Evolutionary conservation across 2,113 vertebrate genomes (phyloP), one percentile per base, ranked within the genome.

Genomic region (Phodopus roborovskii): DNA sequence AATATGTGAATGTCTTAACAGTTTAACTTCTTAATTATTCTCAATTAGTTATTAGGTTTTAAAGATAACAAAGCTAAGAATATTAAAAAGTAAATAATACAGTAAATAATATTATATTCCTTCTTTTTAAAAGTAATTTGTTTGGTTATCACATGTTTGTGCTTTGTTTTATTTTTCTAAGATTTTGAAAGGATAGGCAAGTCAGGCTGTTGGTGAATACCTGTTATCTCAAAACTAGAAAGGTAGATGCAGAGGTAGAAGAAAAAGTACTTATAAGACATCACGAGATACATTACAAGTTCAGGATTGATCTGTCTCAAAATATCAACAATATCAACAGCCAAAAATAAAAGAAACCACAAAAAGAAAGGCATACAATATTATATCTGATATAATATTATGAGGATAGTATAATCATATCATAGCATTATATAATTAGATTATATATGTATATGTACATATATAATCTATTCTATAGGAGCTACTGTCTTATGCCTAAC

Each of bases 11-110:
- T 90, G 28, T 24, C 93, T 94, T 24, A 39, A 62, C 95, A 53
- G 68, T 28, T 60, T 66, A 94, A 20, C 20, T 22, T 84, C 30
- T 75, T 92, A 62, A n/a, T 70, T 15, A 82, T 60, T 60, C 4
- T 24, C 24, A 97, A 96, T 81, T 90, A 84, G 74, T 96, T 92
- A 91, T 62, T 70, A 75, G 48, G 64, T 42, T 94, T 91, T 92
- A 88, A n/a, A 95, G 28, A 58, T 28, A 86, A 64, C 79, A 56
- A 97, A 89, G 12, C 78, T 39, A 91, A 92, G 7, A 50, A 26
- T 85, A 82, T 48, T 97, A 68, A 70, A 78, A 94, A 90, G 88
- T 64, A 95, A 53, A 12, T 53, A 53, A 53, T 53, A 53, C 8
- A 90, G 88, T 64, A 96, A 96, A 88, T 60, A 24, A 1, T 58